These are phyloP conservation scores for Bucco capensis DNA, from an alignment of 2,113 vertebrate species.

Conservation along the genomic window DNA sequence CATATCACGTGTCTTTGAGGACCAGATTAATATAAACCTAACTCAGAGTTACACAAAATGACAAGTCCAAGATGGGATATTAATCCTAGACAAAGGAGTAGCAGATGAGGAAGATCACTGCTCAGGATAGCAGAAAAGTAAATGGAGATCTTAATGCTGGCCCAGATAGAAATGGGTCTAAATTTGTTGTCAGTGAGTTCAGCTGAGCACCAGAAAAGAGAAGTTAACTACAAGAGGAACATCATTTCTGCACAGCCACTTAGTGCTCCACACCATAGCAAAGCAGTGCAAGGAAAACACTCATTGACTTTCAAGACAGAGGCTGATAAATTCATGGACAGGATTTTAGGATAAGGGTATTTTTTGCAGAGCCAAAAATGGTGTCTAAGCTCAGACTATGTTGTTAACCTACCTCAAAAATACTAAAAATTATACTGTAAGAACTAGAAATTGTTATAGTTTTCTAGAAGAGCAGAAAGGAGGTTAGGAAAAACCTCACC, in stretches of 20 bases:
- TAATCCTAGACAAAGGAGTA: background rate
- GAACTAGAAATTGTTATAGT: background rate
- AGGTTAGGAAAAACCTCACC: background rate
- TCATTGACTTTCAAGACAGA: background rate
- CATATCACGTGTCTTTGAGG: accelerated
- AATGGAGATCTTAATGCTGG: background rate
- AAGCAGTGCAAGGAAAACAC: background rate
- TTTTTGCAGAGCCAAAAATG: background rate
- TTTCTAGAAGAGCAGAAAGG: background rate
- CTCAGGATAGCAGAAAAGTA: background rate
- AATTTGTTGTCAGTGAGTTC: background rate
- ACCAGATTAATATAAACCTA: background rate
- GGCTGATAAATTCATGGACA: background rate
- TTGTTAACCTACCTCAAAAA: background rate
- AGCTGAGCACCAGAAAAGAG: background rate
- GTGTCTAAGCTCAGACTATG: background rate
- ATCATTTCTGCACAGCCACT: background rate
- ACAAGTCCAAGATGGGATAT: background rate
- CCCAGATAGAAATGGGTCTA: background rate
- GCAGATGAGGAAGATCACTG: background rate
- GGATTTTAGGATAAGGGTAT: background rate
- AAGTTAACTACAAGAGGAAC: background rate
- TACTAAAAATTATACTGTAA: background rate
- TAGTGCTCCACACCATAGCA: background rate
- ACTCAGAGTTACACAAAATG: background rate